Percentiles rank a stretch among this genome's conserved stretches.
Evolutionary conservation across 2,113 vertebrate genomes (phyloP).

Genomic region (Myocastor coypus): DNA sequence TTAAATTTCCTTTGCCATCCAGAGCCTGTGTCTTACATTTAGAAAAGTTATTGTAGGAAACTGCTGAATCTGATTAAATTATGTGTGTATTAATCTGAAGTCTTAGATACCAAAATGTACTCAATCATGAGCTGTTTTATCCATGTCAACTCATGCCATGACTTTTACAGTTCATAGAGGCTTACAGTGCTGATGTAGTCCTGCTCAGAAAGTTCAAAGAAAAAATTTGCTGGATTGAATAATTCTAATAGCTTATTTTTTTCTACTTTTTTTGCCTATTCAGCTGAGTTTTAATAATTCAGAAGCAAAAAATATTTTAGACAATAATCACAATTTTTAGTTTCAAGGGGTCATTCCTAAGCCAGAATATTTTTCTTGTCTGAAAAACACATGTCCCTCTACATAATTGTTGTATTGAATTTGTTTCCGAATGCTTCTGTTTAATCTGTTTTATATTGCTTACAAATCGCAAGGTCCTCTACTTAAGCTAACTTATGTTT

Average conservation of each 20-base stretch:
- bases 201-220: background rate
- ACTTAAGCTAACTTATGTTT: conserved; percentile 96
- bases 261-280: background rate
- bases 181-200: background rate
- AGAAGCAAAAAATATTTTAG: background rate
- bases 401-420: conserved; percentile 61
- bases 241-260: conserved; percentile 26
- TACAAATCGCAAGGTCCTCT: conserved; percentile 85
- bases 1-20: conserved; percentile 1
- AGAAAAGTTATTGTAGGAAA: background rate
- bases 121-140: background rate
- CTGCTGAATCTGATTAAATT: conserved; percentile 32
- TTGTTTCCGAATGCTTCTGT: conserved; percentile 85
- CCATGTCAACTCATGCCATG: background rate
- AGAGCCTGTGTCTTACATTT: background rate
- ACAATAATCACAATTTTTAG: background rate
- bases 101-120: background rate
- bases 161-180: conserved; percentile 9
- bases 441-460: conserved; percentile 85
- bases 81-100: background rate
- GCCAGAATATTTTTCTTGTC: background rate
- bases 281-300: background rate
- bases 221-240: conserved; percentile 15
- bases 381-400: conserved; percentile 48
- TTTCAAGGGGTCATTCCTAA: conserved; percentile 52